Evolutionary conservation across 2,113 vertebrate genomes (phyloP).

Genomic region (Girardinichthys multiradiatus): DNA sequence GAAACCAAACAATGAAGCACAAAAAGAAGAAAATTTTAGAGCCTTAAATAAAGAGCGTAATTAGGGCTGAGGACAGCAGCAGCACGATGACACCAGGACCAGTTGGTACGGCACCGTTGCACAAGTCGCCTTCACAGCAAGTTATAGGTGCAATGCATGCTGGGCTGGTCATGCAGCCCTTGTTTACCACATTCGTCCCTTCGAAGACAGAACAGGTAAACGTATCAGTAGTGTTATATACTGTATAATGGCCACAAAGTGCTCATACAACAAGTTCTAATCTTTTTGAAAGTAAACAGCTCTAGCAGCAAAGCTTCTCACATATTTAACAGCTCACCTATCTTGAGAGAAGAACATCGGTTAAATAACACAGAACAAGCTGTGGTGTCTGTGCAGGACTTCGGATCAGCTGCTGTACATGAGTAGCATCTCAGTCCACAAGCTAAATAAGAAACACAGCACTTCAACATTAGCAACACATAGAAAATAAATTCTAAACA

Average conservation of each 20-base stretch:
- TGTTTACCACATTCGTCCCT: conserved; percentile 3
- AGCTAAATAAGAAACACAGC: conserved; percentile 29
- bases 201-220: too few relatives aligned
- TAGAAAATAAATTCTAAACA: too few relatives aligned
- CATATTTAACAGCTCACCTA: conserved; percentile 32
- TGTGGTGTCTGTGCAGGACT: conserved; percentile 51
- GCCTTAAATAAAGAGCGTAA: conserved; percentile 20
- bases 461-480: neutral
- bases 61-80: conserved; percentile 36
- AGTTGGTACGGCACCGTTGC: conserved; percentile 39
- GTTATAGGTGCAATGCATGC: neutral
- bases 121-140: conserved; percentile 64
- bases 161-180: conserved; percentile 22
- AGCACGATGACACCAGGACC: conserved; percentile 45
- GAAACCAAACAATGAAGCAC: neutral
- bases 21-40: neutral
- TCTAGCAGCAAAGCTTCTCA: neutral
- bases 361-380: conserved; percentile 41
- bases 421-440: conserved; percentile 63
- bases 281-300: neutral
- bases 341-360: conserved; percentile 48
- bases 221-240: too few relatives aligned
- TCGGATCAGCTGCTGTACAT: conserved; percentile 15
- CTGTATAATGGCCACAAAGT: too few relatives aligned
- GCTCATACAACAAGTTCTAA: neutral